A percentile compares a stretch with the other conserved stretches of the same genome.
phyloP scores from a whole-genome alignment of 2,113 vertebrate genomes.

The Corapipo altera region DNA sequence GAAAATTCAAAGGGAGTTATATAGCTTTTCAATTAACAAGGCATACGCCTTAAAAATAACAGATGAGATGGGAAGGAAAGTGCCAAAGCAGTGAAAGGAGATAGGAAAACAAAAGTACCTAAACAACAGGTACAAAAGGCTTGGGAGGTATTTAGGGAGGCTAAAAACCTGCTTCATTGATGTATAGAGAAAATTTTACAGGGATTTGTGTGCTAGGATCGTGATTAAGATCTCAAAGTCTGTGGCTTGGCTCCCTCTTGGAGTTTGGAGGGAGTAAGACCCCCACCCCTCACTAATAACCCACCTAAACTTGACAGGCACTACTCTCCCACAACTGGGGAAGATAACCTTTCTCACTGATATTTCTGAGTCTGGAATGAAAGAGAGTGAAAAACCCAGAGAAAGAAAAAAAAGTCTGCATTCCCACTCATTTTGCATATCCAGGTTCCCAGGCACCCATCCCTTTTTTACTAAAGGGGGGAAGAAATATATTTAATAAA shows the following conservation, averaged over 20 bases:
- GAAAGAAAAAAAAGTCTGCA: not conserved
- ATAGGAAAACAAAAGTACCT: not conserved
- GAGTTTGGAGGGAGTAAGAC: not conserved
- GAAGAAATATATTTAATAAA: slow-evolving; percentile 62
- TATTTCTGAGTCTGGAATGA: not conserved
- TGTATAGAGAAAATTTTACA: not conserved
- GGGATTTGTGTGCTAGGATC: not conserved
- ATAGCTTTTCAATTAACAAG: not conserved
- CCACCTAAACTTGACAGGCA: not conserved
- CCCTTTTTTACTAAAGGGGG: slow-evolving; percentile 31
- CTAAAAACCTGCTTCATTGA: not conserved
- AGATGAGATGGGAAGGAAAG: not conserved
- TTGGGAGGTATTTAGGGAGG: not conserved
- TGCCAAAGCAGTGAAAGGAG: not conserved
- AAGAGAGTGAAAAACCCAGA: not conserved
- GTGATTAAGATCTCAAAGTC: not conserved
- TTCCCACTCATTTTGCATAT: slow-evolving; percentile 65
- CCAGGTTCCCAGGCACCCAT: slow-evolving; percentile 64
- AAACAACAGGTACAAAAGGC: not conserved
- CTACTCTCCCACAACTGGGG: not conserved
- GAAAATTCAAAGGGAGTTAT: not conserved
- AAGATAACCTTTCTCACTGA: slow-evolving; percentile 11
- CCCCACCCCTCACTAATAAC: not conserved
- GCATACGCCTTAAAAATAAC: not conserved
- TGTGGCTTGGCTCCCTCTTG: not conserved